Conservation (phyloP, 2,888 invertebrate genomes). For the Cepaea hortensis region DNA sequence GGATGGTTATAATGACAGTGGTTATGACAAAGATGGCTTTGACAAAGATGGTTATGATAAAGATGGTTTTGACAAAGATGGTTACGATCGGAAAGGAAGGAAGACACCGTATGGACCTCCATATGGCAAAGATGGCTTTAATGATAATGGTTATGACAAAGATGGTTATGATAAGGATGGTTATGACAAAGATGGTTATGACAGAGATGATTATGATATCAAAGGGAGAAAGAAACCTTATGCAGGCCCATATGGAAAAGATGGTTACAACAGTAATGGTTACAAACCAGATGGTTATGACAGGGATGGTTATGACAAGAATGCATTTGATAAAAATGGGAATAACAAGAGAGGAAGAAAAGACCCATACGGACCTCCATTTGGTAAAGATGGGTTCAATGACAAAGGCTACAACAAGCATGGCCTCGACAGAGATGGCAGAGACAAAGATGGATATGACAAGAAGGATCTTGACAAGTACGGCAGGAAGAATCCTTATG, state of each 20-base stretch:
- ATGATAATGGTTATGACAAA: constrained; percentile 14
- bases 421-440: constrained; percentile 47
- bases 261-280: constrained; percentile 24
- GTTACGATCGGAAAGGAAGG: not conserved
- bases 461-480: constrained; percentile 13
- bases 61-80: constrained; percentile 27
- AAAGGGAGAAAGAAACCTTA: constrained; percentile 16
- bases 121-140: constrained; percentile 9
- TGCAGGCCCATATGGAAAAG: constrained; percentile 19
- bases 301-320: constrained; percentile 1
- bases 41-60: constrained; percentile 12
- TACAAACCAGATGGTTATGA: constrained; percentile 10
- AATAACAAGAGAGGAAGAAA: constrained; percentile 4
- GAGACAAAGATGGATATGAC: constrained; percentile 49
- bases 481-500: constrained; percentile 13
- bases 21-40: constrained; percentile 9
- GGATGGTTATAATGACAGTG: constrained; percentile 16
- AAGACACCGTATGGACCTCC: constrained; percentile 18
- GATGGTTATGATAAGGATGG: constrained; percentile 10
- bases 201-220: not conserved
- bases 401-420: constrained; percentile 22
- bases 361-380: constrained; percentile 25
- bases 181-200: constrained; percentile 15
- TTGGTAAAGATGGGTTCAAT: constrained; percentile 38
- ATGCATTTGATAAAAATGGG: constrained; percentile 33